Percentiles rank a stretch among this genome's conserved stretches.
Conservation (phyloP, 1,140 invertebrate genomes). For the Sitobion miscanthi region DNA sequence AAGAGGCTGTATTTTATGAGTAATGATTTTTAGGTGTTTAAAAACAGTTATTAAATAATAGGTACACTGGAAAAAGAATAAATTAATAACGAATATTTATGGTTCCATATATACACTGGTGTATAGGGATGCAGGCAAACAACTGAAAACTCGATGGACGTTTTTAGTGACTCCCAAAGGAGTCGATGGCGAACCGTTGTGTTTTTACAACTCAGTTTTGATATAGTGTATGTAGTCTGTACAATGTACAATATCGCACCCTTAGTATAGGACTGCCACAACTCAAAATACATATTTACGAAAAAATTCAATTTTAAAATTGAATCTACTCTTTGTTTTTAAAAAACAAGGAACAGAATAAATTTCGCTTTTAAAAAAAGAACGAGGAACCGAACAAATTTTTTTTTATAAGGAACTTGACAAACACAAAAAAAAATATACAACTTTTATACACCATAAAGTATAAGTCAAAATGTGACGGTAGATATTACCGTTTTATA, state of each 20-base stretch:
- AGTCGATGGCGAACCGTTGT: not conserved
- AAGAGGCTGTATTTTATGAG: not conserved
- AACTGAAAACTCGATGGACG: not conserved
- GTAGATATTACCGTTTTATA: not conserved
- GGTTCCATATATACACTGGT: not conserved
- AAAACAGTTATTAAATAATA: conserved; percentile 20
- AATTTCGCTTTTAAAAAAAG: no score
- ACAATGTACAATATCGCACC: not conserved
- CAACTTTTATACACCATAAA: no score
- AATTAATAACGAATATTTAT: conserved; percentile 43
- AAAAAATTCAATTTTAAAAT: not conserved
- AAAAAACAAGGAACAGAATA: no score
- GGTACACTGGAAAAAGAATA: not conserved
- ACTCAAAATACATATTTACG: not conserved
- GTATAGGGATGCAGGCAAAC: not conserved
- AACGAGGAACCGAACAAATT: no score
- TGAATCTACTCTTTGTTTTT: not conserved
- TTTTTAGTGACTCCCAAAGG: conserved; percentile 30
- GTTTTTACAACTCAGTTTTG: not conserved
- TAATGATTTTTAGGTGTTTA: conserved; percentile 12
- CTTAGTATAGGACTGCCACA: not conserved
- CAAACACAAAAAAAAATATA: no score
- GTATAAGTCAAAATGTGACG: no score
- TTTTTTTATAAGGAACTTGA: no score
- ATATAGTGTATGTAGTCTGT: not conserved